Conservation (phyloP, 2,113 vertebrate species). For the cattle (Bos taurus) region ARS-UCD2.0 NC_037351.1:951501-952000, state of each 20-base stretch:
- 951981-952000: neutral
- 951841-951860: constrained; percentile 19
- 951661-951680: constrained; percentile 98
- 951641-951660: constrained; percentile 98
- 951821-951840: neutral
- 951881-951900: neutral
- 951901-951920: neutral
- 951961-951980: neutral
- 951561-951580: neutral
- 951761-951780: neutral
- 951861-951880: neutral
- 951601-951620: constrained; percentile 40
- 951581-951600: neutral
- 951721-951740: constrained; percentile 50
- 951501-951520: neutral
- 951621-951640: constrained; percentile 96
- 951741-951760: constrained; percentile 36
- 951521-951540: neutral
- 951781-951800: neutral
- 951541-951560: neutral
- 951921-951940: neutral
- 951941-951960: neutral
- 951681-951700: constrained; percentile 97
- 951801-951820: neutral
- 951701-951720: constrained; percentile 83